Conservation (phyloP, 2,797 vertebrate genomes). For the Danio jaintianensis region DNA sequence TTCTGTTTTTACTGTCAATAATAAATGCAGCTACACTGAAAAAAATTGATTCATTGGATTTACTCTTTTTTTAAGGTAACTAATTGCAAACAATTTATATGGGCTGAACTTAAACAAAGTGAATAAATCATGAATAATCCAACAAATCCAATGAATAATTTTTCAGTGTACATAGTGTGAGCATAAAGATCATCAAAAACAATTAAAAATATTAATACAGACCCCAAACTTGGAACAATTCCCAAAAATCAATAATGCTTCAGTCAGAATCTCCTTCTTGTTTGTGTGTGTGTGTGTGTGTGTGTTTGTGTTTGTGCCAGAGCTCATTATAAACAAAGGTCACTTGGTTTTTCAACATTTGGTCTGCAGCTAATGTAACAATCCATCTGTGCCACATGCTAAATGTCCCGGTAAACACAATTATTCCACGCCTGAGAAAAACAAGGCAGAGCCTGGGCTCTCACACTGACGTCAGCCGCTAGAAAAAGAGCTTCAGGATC, state of each 20-base stretch:
- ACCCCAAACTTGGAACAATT: not conserved
- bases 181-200: too few species aligned
- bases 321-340: constrained; percentile 6
- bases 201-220: too few species aligned
- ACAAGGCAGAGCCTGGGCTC: constrained; percentile 9
- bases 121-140: too few species aligned
- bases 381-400: constrained; percentile 41
- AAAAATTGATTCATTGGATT: too few species aligned
- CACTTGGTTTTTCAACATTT: constrained; percentile 21
- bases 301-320: not conserved
- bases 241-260: not conserved
- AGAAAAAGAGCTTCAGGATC: constrained; percentile 19
- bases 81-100: too few species aligned
- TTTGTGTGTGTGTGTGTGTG: not conserved
- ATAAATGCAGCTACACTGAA: too few species aligned
- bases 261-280: not conserved
- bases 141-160: too few species aligned
- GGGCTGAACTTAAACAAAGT: too few species aligned
- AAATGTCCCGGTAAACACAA: constrained; percentile 45
- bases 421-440: constrained; percentile 37
- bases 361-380: constrained; percentile 14
- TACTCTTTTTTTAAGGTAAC: too few species aligned
- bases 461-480: constrained; percentile 8
- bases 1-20: too few species aligned
- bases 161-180: too few species aligned